Conservation (phyloP, 2,888 invertebrate species). For the Eristalinus sepulchralis region DNA sequence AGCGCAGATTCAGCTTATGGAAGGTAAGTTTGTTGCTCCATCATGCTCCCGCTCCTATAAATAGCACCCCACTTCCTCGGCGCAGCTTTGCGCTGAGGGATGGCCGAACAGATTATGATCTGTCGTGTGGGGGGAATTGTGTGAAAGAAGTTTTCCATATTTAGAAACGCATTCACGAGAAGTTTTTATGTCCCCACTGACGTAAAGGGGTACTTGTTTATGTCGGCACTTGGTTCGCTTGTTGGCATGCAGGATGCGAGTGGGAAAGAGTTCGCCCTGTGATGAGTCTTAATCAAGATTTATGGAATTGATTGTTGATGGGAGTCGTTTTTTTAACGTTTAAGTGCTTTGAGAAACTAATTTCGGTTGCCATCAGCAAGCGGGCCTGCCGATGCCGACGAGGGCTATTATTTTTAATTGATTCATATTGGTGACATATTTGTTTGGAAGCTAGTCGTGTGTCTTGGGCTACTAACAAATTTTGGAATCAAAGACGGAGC, state of each 20-base stretch:
- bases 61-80: conserved; percentile 11
- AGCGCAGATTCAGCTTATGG: conserved; percentile 90
- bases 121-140: conserved; percentile 3
- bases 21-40: conserved; percentile 85
- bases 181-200: background rate
- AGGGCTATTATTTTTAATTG: background rate
- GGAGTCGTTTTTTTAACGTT: background rate
- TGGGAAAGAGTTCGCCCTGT: background rate
- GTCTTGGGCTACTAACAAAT: too few species aligned
- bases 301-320: background rate
- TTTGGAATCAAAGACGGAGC: too few species aligned
- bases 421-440: background rate
- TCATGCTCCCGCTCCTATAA: conserved; percentile 3
- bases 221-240: background rate
- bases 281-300: background rate
- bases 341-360: background rate
- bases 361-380: background rate
- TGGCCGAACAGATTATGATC: conserved; percentile 12
- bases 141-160: conserved; percentile 12
- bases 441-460: too few species aligned
- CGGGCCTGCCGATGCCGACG: background rate
- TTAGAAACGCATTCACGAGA: conserved; percentile 6
- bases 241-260: background rate
- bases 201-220: conserved; percentile 6
- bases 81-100: background rate